These are phyloP conservation scores for Tribolium freemani DNA, from an alignment of 2,888 invertebrate genomes.

Conservation along the genomic window DNA sequence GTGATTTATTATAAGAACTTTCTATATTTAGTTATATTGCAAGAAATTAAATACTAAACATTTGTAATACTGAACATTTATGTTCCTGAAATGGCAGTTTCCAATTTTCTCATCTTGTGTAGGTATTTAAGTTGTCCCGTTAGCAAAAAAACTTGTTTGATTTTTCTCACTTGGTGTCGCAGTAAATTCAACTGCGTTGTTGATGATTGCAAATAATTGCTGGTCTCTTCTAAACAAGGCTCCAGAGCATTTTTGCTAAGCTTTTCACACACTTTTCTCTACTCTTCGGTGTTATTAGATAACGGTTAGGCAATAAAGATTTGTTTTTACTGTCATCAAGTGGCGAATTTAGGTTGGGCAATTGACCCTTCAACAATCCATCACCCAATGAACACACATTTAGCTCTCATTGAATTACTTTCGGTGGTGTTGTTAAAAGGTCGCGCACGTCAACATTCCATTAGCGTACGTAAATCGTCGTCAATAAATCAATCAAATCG, in stretches of 20 bases:
- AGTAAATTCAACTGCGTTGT: background rate
- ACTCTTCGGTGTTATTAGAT: background rate
- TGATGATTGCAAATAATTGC: background rate
- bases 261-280: background rate
- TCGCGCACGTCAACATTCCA: constrained; percentile 49
- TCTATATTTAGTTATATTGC: no score
- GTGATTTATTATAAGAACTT: no score
- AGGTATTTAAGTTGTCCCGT: background rate
- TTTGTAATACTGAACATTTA: no score
- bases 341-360: constrained; percentile 9
- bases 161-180: background rate
- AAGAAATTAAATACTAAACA: no score
- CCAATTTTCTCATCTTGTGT: no score
- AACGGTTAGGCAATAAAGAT: background rate
- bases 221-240: background rate
- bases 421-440: constrained; percentile 46
- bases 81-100: no score
- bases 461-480: constrained; percentile 50
- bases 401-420: constrained; percentile 53
- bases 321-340: constrained; percentile 29
- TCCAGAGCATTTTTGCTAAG: background rate
- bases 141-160: background rate
- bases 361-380: constrained; percentile 49
- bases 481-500: constrained; percentile 54
- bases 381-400: constrained; percentile 49